phyloP scores from a whole-genome alignment of 2,113 vertebrate species.

The Crocuta crocuta region DNA sequence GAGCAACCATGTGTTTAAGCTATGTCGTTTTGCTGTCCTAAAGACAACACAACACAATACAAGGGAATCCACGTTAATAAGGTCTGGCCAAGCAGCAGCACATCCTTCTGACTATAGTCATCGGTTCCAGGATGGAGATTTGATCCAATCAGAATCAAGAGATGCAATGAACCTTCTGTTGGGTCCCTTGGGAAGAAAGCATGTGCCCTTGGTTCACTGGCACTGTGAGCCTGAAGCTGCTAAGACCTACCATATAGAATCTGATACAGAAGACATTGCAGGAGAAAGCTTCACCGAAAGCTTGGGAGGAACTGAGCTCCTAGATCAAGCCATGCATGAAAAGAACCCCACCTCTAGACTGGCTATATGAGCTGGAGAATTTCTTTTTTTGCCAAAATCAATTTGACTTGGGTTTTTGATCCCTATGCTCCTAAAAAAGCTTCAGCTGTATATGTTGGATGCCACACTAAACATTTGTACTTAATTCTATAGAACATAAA shows the following conservation, averaged over 20 bases:
- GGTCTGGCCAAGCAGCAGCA: not conserved
- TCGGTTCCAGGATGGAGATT: not conserved
- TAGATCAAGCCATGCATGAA: not conserved
- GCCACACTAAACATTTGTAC: not conserved
- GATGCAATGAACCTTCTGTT: not conserved
- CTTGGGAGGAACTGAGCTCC: not conserved
- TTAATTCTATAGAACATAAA: constrained; percentile 28
- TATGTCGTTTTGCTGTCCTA: not conserved
- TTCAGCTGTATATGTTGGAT: not conserved
- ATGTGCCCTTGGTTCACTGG: not conserved
- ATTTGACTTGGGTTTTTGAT: constrained; percentile 4
- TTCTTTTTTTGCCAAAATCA: not conserved
- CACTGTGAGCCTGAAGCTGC: not conserved
- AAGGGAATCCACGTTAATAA: not conserved
- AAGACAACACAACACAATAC: not conserved
- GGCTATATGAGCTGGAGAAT: not conserved
- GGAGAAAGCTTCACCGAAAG: not conserved
- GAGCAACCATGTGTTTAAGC: not conserved
- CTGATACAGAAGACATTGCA: not conserved
- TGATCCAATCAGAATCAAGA: not conserved
- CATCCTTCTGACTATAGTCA: not conserved
- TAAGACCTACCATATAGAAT: not conserved
- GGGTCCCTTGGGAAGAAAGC: not conserved
- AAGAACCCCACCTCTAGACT: not conserved
- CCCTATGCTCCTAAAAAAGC: not conserved